These are phyloP conservation scores for Oophaga sylvatica DNA, from an alignment of 2,797 vertebrate species.

Conservation along the genomic window DNA sequence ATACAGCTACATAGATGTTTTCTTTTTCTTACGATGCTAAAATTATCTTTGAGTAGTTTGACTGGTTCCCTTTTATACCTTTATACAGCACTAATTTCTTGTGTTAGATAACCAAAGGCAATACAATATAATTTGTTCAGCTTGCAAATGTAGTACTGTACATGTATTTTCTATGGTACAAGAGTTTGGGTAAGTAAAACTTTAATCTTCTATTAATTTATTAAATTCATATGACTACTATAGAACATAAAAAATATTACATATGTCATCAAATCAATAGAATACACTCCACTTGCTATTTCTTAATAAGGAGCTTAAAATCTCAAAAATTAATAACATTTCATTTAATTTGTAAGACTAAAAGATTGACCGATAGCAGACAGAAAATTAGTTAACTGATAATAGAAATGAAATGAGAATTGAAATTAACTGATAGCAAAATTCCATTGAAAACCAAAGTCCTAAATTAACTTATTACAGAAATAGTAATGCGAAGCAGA, in stretches of 20 bases:
- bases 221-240: not conserved
- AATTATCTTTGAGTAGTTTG: too few relatives aligned
- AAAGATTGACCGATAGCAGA: not conserved
- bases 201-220: not conserved
- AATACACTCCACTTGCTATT: not conserved
- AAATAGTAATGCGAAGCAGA: not conserved
- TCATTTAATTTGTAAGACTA: not conserved
- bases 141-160: not conserved
- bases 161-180: not conserved
- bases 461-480: slow-evolving; percentile 3
- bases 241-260: not conserved
- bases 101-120: too few relatives aligned
- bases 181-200: not conserved
- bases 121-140: not conserved
- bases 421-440: slow-evolving; percentile 25
- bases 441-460: slow-evolving; percentile 9
- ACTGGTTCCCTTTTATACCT: not conserved
- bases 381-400: slow-evolving; percentile 23
- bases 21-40: too few relatives aligned
- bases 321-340: not conserved
- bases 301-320: slow-evolving; percentile 10
- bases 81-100: not conserved
- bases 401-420: slow-evolving; percentile 23
- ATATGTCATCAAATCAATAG: not conserved
- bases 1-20: too few relatives aligned